Base-by-base conservation (phyloP, 1,140 invertebrate genomes). In the Octopus bimaculoides region DNA sequence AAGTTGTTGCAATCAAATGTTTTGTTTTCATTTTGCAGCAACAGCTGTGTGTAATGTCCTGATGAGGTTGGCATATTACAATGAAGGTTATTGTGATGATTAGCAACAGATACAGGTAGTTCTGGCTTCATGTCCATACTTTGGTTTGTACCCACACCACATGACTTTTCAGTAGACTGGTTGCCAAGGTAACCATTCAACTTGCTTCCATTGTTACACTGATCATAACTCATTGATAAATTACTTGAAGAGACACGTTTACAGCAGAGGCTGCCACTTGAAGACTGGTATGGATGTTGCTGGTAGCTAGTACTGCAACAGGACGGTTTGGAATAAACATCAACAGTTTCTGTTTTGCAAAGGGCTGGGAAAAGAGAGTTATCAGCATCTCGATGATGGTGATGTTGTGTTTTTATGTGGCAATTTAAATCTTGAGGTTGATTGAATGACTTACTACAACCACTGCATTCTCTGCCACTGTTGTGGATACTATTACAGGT, bases 11-110 rank as follows among this genome's bases (percentile, higher is more conserved):
- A 71, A 14, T 71, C 66, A 20, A 71, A 71, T 71, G 66, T 14
- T 71, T 71, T 71, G 66, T 71, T 71, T 71, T 71, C 66, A 71
- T 71, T 71, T 17, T 71, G 66, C 17, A 71, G 17, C 9, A 71
- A 17, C 14, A 71, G 14, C 14, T 71, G 66, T 10, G 66, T 71
- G 6, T 71, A 71, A 6, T 71, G 66, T 9, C 66, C 66, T 6
- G 17, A n/a, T 14, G 17, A n/a, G 17, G 66, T 6, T 71, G 17
- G 66, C 26, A 71, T 6, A 14, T 71, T 71, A 14, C 66, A 17
- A 14, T 71, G 66, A 71, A 6, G 66, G 66, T 71, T 71, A 6
- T 0, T 14, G 14, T 71, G 66, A 17, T 71, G 66, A 71, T 20
- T 20, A 71, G 17, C 26, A 20, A 71, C 66, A 8, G 7, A 14